A percentile compares a stretch with the other conserved stretches of the same genome.
phyloP scores from a whole-genome alignment of 2,888 invertebrate species.

The Lysandra coridon region DNA sequence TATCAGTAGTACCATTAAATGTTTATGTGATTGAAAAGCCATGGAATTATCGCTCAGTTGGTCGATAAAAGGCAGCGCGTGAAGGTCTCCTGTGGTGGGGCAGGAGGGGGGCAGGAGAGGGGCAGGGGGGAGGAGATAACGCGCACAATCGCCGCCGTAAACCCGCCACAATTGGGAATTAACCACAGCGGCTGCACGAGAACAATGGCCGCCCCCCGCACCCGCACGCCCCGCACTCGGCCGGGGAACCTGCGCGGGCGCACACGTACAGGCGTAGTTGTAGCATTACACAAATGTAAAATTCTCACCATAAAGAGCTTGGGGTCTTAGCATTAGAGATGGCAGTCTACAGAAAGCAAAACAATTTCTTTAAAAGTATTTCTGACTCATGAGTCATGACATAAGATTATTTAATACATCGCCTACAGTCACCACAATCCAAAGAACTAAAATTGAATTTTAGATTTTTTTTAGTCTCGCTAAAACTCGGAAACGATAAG shows the following conservation, averaged over 20 bases:
- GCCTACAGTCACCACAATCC: too few relatives aligned
- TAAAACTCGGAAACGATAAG: too few relatives aligned
- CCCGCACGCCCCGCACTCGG: background rate
- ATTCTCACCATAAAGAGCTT: background rate
- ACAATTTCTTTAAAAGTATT: too few relatives aligned
- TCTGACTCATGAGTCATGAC: too few relatives aligned
- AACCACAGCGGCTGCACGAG: slow-evolving; percentile 60
- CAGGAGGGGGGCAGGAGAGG: background rate
- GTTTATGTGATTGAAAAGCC: slow-evolving; percentile 9
- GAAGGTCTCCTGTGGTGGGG: background rate
- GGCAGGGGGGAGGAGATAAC: slow-evolving; percentile 32
- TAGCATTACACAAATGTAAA: background rate
- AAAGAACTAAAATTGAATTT: too few relatives aligned
- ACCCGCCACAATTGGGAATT: slow-evolving; percentile 60
- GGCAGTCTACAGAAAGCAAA: too few relatives aligned
- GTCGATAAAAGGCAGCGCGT: background rate
- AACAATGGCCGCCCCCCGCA: slow-evolving; percentile 53
- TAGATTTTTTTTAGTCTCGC: too few relatives aligned
- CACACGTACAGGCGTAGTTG: background rate
- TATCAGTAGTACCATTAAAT: slow-evolving; percentile 12
- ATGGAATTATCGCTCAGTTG: background rate
- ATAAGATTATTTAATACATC: too few relatives aligned
- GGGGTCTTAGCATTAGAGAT: too few relatives aligned
- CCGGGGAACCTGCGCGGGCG: background rate
- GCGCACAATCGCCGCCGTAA: slow-evolving; percentile 39